A percentile compares a stretch with the other conserved stretches of the same genome.
Evolutionary conservation across 2,113 vertebrate genomes (phyloP).

Genomic region (Otocyon megalotis): DNA sequence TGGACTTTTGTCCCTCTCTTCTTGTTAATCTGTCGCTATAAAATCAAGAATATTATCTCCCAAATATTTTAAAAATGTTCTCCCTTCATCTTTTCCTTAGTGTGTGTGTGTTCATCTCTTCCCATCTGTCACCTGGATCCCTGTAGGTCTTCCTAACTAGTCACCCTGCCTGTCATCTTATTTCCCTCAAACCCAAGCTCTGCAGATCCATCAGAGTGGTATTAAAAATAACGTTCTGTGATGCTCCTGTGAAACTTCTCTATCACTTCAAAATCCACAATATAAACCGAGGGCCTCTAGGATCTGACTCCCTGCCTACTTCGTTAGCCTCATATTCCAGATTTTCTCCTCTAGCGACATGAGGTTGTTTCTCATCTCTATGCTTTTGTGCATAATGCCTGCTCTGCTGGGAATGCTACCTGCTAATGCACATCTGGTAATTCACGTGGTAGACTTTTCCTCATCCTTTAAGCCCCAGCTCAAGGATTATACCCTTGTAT

Average conservation of each 20-base stretch:
- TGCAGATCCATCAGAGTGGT: neutral
- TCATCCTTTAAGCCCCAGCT: constrained; percentile 13
- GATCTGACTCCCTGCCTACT: neutral
- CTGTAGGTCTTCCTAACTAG: neutral
- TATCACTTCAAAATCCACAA: neutral
- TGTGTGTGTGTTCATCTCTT: neutral
- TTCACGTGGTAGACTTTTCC: neutral
- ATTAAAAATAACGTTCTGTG: neutral
- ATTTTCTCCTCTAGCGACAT: neutral
- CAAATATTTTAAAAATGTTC: neutral
- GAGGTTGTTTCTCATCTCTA: neutral
- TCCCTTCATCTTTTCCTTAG: neutral
- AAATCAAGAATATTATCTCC: neutral
- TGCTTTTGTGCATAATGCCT: neutral
- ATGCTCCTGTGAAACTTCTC: neutral
- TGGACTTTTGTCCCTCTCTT: neutral
- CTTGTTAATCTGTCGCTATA: neutral
- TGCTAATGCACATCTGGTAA: constrained; percentile 33
- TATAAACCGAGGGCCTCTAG: neutral
- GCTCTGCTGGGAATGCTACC: neutral
- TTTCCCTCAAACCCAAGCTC: neutral
- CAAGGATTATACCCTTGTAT: neutral
- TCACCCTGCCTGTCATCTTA: neutral
- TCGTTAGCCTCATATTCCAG: neutral
- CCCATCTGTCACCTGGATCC: neutral